Conservation (phyloP, 35 echinoderm and acorn worm species). For the Heliocidaris erythrogramma region DNA sequence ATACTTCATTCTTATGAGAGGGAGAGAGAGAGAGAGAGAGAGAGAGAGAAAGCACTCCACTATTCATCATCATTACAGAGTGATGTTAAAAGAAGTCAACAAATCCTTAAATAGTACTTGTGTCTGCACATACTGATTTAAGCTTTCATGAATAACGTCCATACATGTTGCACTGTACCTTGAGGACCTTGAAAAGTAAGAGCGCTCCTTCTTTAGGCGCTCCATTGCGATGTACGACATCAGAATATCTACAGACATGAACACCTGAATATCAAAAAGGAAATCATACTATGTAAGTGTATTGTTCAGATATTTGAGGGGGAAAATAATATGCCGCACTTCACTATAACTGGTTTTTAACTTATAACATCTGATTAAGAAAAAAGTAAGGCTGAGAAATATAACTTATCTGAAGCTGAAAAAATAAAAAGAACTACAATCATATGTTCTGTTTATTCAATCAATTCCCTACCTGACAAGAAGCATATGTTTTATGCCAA, state of each 20-base stretch:
- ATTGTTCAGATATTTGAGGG: too few species aligned
- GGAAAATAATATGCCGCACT: too few species aligned
- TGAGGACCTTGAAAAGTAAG: conserved; percentile 19
- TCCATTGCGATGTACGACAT: conserved; percentile 17
- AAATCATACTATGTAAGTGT: too few species aligned
- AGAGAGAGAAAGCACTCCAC: background rate
- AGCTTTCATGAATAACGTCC: background rate
- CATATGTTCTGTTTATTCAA: background rate
- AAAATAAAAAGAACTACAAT: background rate
- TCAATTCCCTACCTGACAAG: background rate
- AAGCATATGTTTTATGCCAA: background rate
- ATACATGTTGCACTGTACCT: background rate
- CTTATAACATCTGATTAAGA: background rate
- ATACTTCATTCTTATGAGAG: too few species aligned
- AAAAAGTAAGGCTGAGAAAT: background rate
- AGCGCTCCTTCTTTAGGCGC: background rate
- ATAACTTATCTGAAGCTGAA: too few species aligned
- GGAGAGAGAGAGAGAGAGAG: background rate
- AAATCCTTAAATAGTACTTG: too few species aligned
- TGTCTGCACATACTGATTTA: too few species aligned
- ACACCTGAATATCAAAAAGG: conserved; percentile 14
- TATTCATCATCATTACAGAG: too few species aligned
- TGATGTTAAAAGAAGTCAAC: too few species aligned
- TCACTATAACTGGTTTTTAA: too few species aligned
- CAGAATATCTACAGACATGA: conserved; percentile 38